Base-by-base conservation (phyloP, 1,140 invertebrate species). In the Nymphalis io region DNA sequence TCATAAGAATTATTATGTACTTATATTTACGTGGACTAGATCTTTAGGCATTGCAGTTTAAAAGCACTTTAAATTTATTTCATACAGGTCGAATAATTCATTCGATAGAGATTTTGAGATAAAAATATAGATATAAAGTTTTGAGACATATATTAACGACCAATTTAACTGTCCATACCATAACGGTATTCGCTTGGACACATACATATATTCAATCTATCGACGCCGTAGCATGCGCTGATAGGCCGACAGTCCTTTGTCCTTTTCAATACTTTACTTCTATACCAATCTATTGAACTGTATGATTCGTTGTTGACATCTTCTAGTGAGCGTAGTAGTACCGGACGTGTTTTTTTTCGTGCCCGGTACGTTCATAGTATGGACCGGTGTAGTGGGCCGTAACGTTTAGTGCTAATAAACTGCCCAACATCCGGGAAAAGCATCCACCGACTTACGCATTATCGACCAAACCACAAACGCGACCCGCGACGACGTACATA, bases 21-120 rank as follows among this genome's bases (percentile, higher is more conserved):
- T 75, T 75, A 76, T 68, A 73, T 77, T 74, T 73, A 73, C 71
- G 72, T 77, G 76, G 72, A 76, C 78, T 72, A 69, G 66, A 75
- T 68, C 63, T 61, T 66, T 48, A 62, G 39, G 70, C 60, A 16
- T 59, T 13, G 42, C 46, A 48, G 38, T 42, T 18, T 13, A 44
- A 6, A 11, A 64, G 33, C 68, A 65, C 61, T 65, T 38, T 15
- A 51, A 40, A 39, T 16, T 15, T 27, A 27, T 46, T 46, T 16
- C 15, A 18, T 16, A 3, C 15, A 13, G 15, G 4, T 46, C 46
- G 46, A 20, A 18, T 13, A 20, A 18, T 51, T 11, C 46, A 51
- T 20, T 18, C 46, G 18, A 20, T 46, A 46, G 16, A 16, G 2
- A n/a, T n/a, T n/a, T n/a, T n/a, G n/a, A n/a, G 42, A 46, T 16